Conservation (phyloP, 2,888 invertebrate species). For the Rhopalosiphum nymphaeae region DNA sequence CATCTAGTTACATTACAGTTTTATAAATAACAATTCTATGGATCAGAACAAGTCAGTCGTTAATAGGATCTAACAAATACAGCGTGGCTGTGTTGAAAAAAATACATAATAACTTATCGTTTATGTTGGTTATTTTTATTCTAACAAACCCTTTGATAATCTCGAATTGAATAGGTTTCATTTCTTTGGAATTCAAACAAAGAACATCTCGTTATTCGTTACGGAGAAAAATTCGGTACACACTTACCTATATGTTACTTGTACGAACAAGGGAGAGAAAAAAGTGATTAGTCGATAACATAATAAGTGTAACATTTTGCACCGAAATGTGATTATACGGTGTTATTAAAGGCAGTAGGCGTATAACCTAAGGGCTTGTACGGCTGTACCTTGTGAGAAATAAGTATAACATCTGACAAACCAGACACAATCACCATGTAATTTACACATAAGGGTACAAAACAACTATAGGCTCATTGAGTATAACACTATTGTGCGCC, state of each 20-base stretch:
- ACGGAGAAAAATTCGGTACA: constrained; percentile 32
- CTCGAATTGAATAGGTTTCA: constrained; percentile 39
- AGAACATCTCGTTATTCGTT: constrained; percentile 18
- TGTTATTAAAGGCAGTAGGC: constrained; percentile 56
- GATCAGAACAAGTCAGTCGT: constrained; percentile 8
- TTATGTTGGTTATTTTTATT: constrained; percentile 54
- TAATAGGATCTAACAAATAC: constrained; percentile 24
- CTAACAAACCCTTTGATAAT: constrained; percentile 46
- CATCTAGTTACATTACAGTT: constrained; percentile 33
- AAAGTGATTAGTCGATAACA: constrained; percentile 46
- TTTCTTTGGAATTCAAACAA: constrained; percentile 61
- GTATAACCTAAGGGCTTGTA: constrained; percentile 37
- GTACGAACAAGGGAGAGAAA: constrained; percentile 8
- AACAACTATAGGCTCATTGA: background rate
- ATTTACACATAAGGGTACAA: constrained; percentile 56
- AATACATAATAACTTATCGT: constrained; percentile 50
- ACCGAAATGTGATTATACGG: constrained; percentile 44
- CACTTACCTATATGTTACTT: background rate
- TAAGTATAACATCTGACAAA: constrained; percentile 56
- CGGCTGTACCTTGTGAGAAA: constrained; percentile 32
- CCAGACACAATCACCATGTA: constrained; percentile 44
- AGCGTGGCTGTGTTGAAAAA: background rate
- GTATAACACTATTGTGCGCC: constrained; percentile 16
- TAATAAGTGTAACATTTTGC: constrained; percentile 58
- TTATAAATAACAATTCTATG: constrained; percentile 42